Evolutionary conservation across 2,113 vertebrate species (phyloP).

Genomic region (Halichoeres trimaculatus): DNA sequence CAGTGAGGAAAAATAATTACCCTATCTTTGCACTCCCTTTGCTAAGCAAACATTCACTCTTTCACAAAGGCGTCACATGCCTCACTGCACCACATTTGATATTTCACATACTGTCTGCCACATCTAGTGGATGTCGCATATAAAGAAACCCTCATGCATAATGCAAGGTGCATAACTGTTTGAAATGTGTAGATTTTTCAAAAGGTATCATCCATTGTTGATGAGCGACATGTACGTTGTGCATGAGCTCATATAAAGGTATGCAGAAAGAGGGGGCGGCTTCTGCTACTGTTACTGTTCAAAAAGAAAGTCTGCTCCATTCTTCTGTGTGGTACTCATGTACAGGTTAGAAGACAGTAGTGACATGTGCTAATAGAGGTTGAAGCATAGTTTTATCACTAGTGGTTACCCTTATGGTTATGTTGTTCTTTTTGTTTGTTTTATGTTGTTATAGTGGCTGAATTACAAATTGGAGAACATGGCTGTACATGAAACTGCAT

Average conservation of each 20-base stretch:
- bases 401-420: background rate
- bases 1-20: background rate
- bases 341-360: background rate
- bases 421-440: background rate
- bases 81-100: background rate
- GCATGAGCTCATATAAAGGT: background rate
- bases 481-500: no score
- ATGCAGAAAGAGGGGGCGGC: background rate
- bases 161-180: constrained; percentile 24
- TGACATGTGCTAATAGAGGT: background rate
- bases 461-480: background rate
- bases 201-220: constrained; percentile 15
- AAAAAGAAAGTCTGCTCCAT: no score
- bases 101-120: background rate
- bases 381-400: background rate
- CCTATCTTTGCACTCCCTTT: background rate
- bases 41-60: background rate
- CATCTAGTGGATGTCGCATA: background rate
- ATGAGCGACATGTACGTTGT: constrained; percentile 1
- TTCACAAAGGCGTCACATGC: background rate
- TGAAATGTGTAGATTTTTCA: constrained; percentile 2
- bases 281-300: background rate
- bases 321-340: background rate
- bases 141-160: background rate
- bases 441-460: background rate